Conservation (phyloP, 2,113 vertebrate species). For the Hippocampus barbouri region DNA sequence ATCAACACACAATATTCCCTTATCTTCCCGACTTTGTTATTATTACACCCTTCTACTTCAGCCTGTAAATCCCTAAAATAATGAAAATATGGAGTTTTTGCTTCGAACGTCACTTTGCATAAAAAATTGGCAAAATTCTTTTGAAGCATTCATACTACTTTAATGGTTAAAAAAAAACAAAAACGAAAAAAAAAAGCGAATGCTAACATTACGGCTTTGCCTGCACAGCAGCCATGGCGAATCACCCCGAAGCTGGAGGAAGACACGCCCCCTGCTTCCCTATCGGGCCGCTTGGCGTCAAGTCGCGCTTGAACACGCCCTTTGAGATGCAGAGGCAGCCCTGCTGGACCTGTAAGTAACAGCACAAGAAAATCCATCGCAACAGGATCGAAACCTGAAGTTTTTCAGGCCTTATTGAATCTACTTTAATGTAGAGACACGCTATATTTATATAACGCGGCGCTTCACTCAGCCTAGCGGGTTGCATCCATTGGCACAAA, state of each 20-base stretch:
- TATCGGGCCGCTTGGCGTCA: conserved; percentile 28
- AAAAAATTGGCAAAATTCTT: too few relatives aligned
- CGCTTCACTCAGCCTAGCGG: conserved; percentile 10
- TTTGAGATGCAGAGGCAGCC: conserved; percentile 36
- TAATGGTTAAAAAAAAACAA: neutral
- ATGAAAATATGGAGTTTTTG: neutral
- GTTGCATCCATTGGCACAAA: conserved; percentile 13
- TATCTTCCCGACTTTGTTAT: neutral
- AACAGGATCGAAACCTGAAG: neutral
- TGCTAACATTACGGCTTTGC: conserved; percentile 16
- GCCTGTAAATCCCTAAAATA: neutral
- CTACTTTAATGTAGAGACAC: neutral
- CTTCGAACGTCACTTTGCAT: neutral
- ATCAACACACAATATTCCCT: neutral
- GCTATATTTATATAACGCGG: conserved; percentile 14
- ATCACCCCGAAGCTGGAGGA: conserved; percentile 53
- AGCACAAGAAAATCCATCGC: conserved; percentile 3
- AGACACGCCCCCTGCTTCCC: conserved; percentile 32
- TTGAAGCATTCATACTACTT: neutral
- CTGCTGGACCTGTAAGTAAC: conserved; percentile 58
- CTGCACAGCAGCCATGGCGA: conserved; percentile 50
- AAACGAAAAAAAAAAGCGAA: neutral
- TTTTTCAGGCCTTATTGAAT: neutral
- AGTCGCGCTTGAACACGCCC: conserved; percentile 36
- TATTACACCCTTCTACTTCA: neutral